phyloP scores from a whole-genome alignment of 2,888 invertebrate genomes.

The Cistogaster globosa region DNA sequence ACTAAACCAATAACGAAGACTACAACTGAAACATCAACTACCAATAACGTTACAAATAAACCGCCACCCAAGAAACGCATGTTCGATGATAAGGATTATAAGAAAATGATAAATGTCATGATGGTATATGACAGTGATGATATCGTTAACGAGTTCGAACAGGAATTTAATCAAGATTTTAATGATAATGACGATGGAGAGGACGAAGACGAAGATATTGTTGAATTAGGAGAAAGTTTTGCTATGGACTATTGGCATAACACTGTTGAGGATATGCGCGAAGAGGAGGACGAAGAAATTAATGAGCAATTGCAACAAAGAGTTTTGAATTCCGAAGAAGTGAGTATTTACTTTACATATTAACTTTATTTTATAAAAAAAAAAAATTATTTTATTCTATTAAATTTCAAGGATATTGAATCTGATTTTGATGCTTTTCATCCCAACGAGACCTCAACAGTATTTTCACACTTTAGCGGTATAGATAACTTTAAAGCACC shows the following conservation, averaged over 20 bases:
- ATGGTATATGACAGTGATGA: conserved; percentile 81
- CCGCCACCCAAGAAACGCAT: conserved; percentile 71
- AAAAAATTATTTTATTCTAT: not conserved
- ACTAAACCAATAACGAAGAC: not conserved
- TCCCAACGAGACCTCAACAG: conserved; percentile 79
- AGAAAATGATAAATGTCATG: conserved; percentile 77
- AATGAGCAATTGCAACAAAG: conserved; percentile 46
- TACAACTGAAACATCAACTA: not conserved
- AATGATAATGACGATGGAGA: conserved; percentile 34
- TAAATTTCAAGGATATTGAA: conserved; percentile 67
- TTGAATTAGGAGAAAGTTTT: conserved; percentile 73
- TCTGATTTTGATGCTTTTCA: conserved; percentile 74
- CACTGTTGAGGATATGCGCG: conserved; percentile 40
- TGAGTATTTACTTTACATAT: conserved; percentile 26
- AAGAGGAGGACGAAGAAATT: conserved; percentile 47
- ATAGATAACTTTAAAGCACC: conserved; percentile 75
- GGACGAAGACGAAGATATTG: conserved; percentile 72
- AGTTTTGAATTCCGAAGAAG: conserved; percentile 40
- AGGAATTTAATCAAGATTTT: conserved; percentile 59
- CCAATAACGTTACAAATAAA: conserved; percentile 27
- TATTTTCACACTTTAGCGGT: conserved; percentile 75
- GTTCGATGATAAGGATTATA: conserved; percentile 75
- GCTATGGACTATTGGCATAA: conserved; percentile 75
- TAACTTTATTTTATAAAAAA: too few relatives aligned
- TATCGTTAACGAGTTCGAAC: conserved; percentile 72